Evolutionary conservation across 2,113 vertebrate species (phyloP).

Genomic region (Rissa tridactyla): DNA sequence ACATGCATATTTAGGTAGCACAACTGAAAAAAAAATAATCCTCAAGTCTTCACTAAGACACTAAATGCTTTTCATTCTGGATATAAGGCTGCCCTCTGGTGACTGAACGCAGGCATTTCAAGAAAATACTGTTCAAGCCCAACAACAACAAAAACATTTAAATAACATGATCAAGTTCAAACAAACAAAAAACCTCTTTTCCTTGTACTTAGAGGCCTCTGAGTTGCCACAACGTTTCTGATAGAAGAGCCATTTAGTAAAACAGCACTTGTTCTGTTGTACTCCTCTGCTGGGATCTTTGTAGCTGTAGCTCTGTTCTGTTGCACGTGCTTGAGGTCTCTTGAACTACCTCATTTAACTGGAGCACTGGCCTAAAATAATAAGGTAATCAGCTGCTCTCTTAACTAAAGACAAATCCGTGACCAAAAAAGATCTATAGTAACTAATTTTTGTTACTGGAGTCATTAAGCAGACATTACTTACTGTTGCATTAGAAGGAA

Average conservation of each 20-base stretch:
- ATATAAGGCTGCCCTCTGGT: conserved; percentile 54
- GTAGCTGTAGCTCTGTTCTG: not conserved
- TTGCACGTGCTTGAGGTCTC: not conserved
- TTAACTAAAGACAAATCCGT: not conserved
- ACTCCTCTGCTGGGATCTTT: not conserved
- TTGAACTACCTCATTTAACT: not conserved
- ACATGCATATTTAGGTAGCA: accelerated
- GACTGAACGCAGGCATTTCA: not conserved
- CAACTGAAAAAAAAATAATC: not conserved
- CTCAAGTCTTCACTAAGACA: not conserved
- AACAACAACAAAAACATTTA: accelerated
- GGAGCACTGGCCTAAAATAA: not conserved
- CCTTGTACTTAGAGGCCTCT: not conserved
- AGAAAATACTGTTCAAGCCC: not conserved
- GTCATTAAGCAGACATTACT: not conserved
- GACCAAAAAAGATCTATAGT: not conserved
- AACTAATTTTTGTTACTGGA: not conserved
- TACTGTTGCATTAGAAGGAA: not conserved
- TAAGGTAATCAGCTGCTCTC: not conserved
- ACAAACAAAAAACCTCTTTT: not conserved
- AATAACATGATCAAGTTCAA: not conserved
- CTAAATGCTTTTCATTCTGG: not conserved
- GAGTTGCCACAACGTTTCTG: not conserved
- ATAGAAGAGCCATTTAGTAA: not conserved
- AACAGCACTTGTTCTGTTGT: not conserved